Conservation (phyloP, 2,888 invertebrate genomes). For the Caenorhabditis macrosperma region DNA sequence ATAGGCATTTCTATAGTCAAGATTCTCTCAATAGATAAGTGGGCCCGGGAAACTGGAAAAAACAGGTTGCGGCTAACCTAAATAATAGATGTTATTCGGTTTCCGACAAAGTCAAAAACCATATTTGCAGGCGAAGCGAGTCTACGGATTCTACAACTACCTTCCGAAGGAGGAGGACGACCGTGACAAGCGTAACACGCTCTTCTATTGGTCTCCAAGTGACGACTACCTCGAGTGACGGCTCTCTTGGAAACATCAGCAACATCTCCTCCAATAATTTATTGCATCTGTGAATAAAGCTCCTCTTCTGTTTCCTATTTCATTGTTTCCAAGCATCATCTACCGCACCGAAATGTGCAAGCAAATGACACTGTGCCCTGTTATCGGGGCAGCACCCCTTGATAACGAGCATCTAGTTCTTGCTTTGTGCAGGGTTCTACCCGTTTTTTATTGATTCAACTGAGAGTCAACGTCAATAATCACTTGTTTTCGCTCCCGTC, state of each 20-base stretch:
- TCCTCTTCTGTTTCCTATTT: neutral
- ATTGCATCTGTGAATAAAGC: conserved; percentile 46
- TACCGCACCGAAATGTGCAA: neutral
- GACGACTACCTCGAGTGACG: conserved; percentile 48
- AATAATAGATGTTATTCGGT: neutral
- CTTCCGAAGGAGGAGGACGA: conserved; percentile 61
- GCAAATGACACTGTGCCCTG: conserved; percentile 20
- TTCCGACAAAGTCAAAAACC: neutral
- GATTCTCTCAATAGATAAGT: conserved; percentile 22
- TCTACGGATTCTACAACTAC: conserved; percentile 67
- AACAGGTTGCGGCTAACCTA: neutral
- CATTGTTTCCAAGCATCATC: neutral
- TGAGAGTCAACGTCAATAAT: neutral
- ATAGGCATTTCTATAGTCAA: conserved; percentile 20
- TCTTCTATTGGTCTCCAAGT: conserved; percentile 42
- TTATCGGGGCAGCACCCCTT: conserved; percentile 31
- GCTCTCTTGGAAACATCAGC: neutral
- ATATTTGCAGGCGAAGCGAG: conserved; percentile 58
- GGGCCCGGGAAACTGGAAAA: conserved; percentile 15
- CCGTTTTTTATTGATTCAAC: conserved; percentile 18
- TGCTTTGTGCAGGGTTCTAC: conserved; percentile 35
- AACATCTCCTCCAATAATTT: conserved; percentile 15
- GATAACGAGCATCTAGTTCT: conserved; percentile 43
- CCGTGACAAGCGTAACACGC: conserved; percentile 58
- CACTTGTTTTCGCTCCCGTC: too few species aligned